These are phyloP conservation scores for Cryptosula pallasiana DNA, from an alignment of 2,888 invertebrate genomes.

Conservation along the genomic window DNA sequence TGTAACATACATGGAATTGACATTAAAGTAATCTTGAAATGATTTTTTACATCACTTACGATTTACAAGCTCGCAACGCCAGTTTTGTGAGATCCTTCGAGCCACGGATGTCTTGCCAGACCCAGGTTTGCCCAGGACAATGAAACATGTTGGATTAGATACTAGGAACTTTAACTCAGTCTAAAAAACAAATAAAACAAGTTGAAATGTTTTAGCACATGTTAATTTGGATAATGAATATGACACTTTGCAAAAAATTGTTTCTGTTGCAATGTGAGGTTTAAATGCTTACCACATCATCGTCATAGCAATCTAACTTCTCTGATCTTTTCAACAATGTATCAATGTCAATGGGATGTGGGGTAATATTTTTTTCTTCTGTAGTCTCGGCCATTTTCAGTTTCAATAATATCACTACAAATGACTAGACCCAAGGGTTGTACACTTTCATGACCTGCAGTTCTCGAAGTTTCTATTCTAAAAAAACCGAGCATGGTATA, in stretches of 20 bases:
- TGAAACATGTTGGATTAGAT: conserved; percentile 52
- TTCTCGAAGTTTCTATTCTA: too few species aligned
- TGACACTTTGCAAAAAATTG: too few species aligned
- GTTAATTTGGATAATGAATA: neutral
- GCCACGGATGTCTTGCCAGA: conserved; percentile 49
- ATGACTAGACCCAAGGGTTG: too few species aligned
- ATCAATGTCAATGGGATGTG: neutral
- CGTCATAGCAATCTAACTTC: conserved; percentile 8
- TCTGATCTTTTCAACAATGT: neutral
- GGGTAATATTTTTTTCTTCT: neutral
- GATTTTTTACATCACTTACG: conserved; percentile 35
- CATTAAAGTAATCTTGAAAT: too few species aligned
- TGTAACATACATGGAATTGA: too few species aligned
- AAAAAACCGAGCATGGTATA: too few species aligned
- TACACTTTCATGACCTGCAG: too few species aligned
- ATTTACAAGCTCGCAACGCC: conserved; percentile 51
- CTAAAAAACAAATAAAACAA: conserved; percentile 33
- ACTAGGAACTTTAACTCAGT: conserved; percentile 48
- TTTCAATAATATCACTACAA: too few species aligned
- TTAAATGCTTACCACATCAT: conserved; percentile 6
- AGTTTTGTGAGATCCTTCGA: conserved; percentile 46
- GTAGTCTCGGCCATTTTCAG: neutral
- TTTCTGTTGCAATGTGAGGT: neutral
- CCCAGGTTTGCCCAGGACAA: conserved; percentile 53
- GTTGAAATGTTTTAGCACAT: too few species aligned